Base-by-base conservation (phyloP, 2,888 invertebrate genomes). In the Slavum lentiscoides region DNA sequence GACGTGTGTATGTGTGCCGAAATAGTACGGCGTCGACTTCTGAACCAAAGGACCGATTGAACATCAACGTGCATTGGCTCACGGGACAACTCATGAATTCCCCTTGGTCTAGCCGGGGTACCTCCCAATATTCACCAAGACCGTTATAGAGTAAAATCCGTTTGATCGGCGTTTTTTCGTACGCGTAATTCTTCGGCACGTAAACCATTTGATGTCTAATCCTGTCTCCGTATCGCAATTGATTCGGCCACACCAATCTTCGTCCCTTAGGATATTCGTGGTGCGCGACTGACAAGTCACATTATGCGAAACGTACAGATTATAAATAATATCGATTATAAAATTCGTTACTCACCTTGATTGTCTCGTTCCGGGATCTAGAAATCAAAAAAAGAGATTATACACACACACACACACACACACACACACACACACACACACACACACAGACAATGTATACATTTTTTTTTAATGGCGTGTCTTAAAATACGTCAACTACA, bases 141-240 rank as follows among this genome's bases (percentile, higher is more conserved):
- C 95, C 95, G 85, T 95, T 95, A 83, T 93, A 94, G 19, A 96
- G 88, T 67, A 95, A 88, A 83, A 94, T 94, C 85, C 91, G 91
- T 87, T 93, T 92, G 76, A 91, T 87, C n/a, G 88, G 89, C 19
- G 89, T 87, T 61, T 85, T 84, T 69, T 86, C 86, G 69, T 87
- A 86, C 70, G 85, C 85, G 85, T 92, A 92, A 84, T 92, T 91
- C 74, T 92, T 91, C 23, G 95, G 92, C 76, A 93, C 89, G 86
- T 92, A 96, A 94, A 95, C 94, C 73, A 97, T 88, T 88, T 96
- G 94, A 85, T 95, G 92, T 67, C 92, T 90, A 72, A 96, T 91
- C 84, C 96, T 91, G 87, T 93, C 90, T 83, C 89, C 93, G 80
- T 88, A 88, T 19, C 90, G 90, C 8, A 61, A 91, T 85, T 95